Conservation (phyloP, 2,797 vertebrate species). For the Pipistrellus pipistrellus region DNA sequence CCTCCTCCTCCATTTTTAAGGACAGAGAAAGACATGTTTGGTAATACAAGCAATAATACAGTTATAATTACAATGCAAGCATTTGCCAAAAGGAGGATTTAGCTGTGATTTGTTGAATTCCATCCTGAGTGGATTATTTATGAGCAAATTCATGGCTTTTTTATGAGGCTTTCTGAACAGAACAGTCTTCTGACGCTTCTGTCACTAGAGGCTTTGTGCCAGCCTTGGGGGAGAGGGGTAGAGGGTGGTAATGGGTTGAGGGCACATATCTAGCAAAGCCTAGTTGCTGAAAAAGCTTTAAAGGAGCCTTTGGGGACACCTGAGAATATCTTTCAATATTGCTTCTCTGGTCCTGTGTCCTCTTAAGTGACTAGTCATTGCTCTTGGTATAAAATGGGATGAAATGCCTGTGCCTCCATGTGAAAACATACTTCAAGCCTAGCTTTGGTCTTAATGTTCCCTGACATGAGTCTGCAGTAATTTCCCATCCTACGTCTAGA, state of each 20-base stretch:
- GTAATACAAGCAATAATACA: slow-evolving; percentile 61
- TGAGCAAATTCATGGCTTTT: slow-evolving; percentile 54
- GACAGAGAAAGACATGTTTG: slow-evolving; percentile 55
- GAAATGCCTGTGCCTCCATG: too few species aligned
- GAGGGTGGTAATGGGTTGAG: too few species aligned
- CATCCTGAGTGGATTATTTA: slow-evolving; percentile 59
- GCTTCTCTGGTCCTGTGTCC: background rate
- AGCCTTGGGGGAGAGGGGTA: background rate
- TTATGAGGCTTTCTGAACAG: slow-evolving; percentile 3
- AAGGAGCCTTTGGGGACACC: background rate
- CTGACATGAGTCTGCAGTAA: background rate
- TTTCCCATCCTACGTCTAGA: background rate
- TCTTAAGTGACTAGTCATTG: background rate
- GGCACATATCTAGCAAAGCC: background rate
- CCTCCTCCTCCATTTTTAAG: slow-evolving; percentile 49
- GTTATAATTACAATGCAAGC: slow-evolving; percentile 66
- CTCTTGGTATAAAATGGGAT: background rate
- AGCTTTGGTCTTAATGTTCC: background rate
- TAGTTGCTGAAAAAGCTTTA: background rate
- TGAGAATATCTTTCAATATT: background rate
- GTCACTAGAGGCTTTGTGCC: background rate
- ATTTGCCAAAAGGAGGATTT: slow-evolving; percentile 73
- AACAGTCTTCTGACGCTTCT: background rate
- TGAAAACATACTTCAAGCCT: background rate
- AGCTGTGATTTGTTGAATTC: slow-evolving; percentile 71